Evolutionary conservation across 2,888 invertebrate species (phyloP).

Genomic region (Petrolisthes manimaculis): DNA sequence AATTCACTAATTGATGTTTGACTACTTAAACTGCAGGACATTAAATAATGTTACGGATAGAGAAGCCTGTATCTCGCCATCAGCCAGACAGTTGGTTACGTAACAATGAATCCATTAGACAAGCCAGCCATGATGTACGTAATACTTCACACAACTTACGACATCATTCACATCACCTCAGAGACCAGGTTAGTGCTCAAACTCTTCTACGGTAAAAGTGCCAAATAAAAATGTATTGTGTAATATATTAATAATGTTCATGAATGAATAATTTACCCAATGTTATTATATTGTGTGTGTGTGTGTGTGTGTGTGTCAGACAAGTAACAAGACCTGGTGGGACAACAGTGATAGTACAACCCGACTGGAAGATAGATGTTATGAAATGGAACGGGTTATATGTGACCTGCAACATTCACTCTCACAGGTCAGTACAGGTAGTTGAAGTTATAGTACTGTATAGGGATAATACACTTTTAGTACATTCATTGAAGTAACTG

Average conservation of each 20-base stretch:
- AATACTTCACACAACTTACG: constrained; percentile 51
- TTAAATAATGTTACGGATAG: constrained; percentile 25
- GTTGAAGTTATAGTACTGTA: not conserved
- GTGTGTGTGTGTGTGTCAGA: constrained; percentile 20
- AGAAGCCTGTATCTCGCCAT: constrained; percentile 45
- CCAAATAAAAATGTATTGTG: too few relatives aligned
- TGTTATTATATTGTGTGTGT: too few relatives aligned
- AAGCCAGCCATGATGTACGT: constrained; percentile 43
- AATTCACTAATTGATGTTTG: too few relatives aligned
- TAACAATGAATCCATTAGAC: constrained; percentile 33
- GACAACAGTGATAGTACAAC: constrained; percentile 48
- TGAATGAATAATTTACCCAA: too few relatives aligned
- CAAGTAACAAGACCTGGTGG: constrained; percentile 54
- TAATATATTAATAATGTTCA: too few relatives aligned
- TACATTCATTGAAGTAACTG: too few relatives aligned
- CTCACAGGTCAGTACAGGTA: constrained; percentile 36
- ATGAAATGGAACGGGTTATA: constrained; percentile 49
- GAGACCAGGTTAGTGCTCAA: constrained; percentile 35
- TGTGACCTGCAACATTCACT: constrained; percentile 47
- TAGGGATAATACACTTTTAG: not conserved
- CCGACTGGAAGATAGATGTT: constrained; percentile 53
- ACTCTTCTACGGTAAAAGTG: not conserved
- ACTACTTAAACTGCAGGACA: not conserved
- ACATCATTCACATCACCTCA: constrained; percentile 44
- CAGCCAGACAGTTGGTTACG: constrained; percentile 54